Conservation (phyloP, 2,888 invertebrate genomes). For the Desoria tigrina region DNA sequence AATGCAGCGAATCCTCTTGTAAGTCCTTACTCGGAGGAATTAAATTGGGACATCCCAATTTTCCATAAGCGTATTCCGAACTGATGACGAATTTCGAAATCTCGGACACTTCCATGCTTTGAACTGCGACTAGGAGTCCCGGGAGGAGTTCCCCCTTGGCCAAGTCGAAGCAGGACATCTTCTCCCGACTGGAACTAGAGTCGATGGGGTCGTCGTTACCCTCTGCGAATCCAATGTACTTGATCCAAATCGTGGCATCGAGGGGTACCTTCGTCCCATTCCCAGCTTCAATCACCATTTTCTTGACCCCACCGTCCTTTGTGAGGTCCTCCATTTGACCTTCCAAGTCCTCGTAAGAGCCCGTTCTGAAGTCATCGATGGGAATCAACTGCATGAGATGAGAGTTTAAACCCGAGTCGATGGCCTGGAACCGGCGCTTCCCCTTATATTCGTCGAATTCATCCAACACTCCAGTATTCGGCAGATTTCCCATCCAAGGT, state of each 20-base stretch:
- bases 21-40: conserved; percentile 7
- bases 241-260: neutral
- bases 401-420: neutral
- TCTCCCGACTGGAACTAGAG: neutral
- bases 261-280: neutral
- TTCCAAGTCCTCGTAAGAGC: neutral
- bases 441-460: neutral
- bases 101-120: neutral
- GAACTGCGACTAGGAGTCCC: neutral
- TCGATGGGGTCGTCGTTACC: conserved; percentile 13
- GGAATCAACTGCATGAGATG: neutral
- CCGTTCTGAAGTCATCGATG: neutral
- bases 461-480: neutral
- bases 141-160: neutral
- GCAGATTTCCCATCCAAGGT: too few species aligned
- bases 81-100: conserved; percentile 10
- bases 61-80: conserved; percentile 12
- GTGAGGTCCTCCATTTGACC: neutral
- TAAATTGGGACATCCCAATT: conserved; percentile 1
- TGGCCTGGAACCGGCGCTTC: neutral
- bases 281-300: neutral
- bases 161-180: neutral
- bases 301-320: neutral
- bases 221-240: conserved; percentile 1
- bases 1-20: neutral